Conservation (phyloP, 1,140 invertebrate genomes). For the Drosophila takahashii region DNA sequence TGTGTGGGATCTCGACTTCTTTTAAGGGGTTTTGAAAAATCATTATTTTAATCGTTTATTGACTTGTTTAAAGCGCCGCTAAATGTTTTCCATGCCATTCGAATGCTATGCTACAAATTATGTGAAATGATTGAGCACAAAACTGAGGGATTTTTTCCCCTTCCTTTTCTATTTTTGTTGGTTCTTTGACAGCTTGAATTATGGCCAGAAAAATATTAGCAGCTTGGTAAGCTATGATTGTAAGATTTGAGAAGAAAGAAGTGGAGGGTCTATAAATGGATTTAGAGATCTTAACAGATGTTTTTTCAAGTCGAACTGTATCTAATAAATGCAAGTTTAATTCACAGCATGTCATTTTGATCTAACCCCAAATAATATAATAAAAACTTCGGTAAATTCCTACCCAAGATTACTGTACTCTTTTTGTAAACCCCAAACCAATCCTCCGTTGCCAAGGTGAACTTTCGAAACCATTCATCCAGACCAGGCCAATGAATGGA, state of each 20-base stretch:
- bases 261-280: conserved; percentile 3
- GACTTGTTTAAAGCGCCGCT: conserved; percentile 80
- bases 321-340: too few relatives aligned
- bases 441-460: not conserved
- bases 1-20: conserved; percentile 36
- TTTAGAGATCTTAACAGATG: not conserved
- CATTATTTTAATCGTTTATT: conserved; percentile 84
- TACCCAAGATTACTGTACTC: not conserved
- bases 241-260: conserved; percentile 7
- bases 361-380: not conserved
- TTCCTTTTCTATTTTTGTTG: conserved; percentile 7
- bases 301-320: not conserved
- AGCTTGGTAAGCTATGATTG: conserved; percentile 15
- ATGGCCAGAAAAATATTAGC: conserved; percentile 42
- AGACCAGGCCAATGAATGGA: conserved; percentile 28
- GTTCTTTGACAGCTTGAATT: conserved; percentile 52
- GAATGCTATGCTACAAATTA: conserved; percentile 70
- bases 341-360: not conserved
- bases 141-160: conserved; percentile 30
- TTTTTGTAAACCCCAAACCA: conserved; percentile 1
- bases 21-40: conserved; percentile 65
- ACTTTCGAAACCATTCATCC: conserved; percentile 43
- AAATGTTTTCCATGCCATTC: conserved; percentile 51
- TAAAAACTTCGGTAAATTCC: not conserved
- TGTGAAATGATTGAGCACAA: conserved; percentile 80